Percentiles rank a stretch among this genome's conserved stretches.
Evolutionary conservation across 2,113 vertebrate genomes (phyloP).

Genomic region (Ia io): DNA sequence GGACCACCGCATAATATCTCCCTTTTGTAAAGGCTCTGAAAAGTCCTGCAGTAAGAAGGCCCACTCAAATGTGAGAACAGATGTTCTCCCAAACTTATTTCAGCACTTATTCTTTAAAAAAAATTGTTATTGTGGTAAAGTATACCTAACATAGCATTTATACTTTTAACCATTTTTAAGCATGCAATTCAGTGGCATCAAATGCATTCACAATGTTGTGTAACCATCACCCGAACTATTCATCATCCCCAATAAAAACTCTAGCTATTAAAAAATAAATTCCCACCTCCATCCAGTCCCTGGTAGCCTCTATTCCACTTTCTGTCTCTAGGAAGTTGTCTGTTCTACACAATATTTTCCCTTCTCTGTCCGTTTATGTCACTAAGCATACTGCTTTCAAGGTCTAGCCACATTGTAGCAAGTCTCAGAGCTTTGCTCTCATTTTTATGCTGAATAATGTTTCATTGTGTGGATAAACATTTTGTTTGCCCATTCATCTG

Average conservation of each 20-base stretch:
- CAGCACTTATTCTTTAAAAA: background rate
- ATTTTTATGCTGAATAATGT: background rate
- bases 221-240: background rate
- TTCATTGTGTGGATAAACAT: rapidly evolving
- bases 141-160: background rate
- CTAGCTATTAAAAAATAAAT: background rate
- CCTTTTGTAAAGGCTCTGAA: background rate
- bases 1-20: background rate
- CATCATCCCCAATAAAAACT: background rate
- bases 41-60: background rate
- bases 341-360: background rate
- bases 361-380: background rate
- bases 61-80: background rate
- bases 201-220: background rate
- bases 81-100: background rate
- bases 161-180: background rate
- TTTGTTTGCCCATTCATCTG: background rate
- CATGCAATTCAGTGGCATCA: background rate
- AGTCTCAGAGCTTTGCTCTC: background rate
- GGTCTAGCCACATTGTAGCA: background rate
- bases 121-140: background rate
- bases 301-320: background rate
- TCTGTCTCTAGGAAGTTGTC: background rate
- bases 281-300: too few relatives aligned
- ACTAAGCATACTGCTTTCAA: background rate